Evolutionary conservation across 2,113 vertebrate genomes (phyloP).

Genomic region (Chlorodrepanis virens): DNA sequence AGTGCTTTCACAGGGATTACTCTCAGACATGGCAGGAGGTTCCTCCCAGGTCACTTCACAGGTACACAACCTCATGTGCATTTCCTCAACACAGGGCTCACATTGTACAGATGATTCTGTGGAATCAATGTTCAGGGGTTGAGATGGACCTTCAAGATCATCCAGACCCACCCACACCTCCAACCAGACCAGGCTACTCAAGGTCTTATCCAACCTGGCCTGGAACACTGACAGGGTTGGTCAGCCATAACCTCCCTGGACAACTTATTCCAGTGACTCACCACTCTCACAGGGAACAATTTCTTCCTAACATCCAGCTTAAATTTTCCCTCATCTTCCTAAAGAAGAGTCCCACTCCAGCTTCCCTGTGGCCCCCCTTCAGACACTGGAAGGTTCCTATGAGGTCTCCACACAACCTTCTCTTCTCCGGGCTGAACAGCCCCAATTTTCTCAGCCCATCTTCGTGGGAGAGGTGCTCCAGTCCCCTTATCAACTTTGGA

Average conservation of each 20-base stretch:
- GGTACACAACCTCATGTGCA: not conserved
- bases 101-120: fast-evolving
- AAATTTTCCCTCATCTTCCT: not conserved
- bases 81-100: not conserved
- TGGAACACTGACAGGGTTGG: not conserved
- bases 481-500: fast-evolving
- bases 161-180: not conserved
- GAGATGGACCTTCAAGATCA: not conserved
- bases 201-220: not conserved
- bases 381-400: too few relatives aligned
- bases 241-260: not conserved
- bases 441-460: not conserved
- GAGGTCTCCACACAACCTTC: not conserved
- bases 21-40: fast-evolving
- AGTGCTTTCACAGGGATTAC: not conserved
- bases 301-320: not conserved
- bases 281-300: not conserved
- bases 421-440: not conserved
- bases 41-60: fast-evolving
- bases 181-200: not conserved
- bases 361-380: not conserved
- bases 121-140: not conserved
- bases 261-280: not conserved
- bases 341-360: not conserved
- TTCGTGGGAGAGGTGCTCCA: not conserved